A percentile compares a stretch with the other conserved stretches of the same genome.
These are phyloP conservation scores for Antedon mediterranea DNA, from an alignment of 53 echinoderm and acorn worm species.

Conservation along the genomic window DNA sequence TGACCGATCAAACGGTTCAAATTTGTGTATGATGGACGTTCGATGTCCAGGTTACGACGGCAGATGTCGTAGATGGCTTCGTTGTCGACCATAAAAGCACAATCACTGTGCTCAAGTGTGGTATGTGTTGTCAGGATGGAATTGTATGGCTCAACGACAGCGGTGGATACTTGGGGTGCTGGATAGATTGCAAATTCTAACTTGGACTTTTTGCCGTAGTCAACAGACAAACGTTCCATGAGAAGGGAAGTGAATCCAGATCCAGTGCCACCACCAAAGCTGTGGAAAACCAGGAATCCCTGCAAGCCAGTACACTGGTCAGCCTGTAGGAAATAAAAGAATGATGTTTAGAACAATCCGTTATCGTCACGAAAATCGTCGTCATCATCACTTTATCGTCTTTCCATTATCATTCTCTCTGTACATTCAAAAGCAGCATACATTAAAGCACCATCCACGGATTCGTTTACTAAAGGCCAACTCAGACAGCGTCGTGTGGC, in stretches of 20 bases:
- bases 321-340: neutral
- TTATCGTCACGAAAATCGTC: no score
- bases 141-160: conserved; percentile 38
- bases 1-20: conserved; percentile 29
- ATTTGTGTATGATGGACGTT: conserved; percentile 24
- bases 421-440: no score
- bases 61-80: conserved; percentile 17
- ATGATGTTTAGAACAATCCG: no score
- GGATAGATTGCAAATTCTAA: neutral
- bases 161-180: conserved; percentile 3
- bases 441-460: no score
- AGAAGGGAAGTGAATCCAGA: neutral
- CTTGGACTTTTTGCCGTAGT: neutral
- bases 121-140: conserved; percentile 30
- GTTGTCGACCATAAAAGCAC: conserved; percentile 22
- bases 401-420: no score
- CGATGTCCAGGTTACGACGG: conserved; percentile 25
- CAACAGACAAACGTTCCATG: neutral
- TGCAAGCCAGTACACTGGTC: conserved; percentile 39
- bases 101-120: conserved; percentile 34
- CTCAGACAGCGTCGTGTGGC: no score
- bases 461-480: no score
- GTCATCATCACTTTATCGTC: no score
- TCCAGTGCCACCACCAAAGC: conserved; percentile 12
- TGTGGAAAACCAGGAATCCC: conserved; percentile 40